Evolutionary conservation across 2,888 invertebrate species (phyloP), one percentile per base, ranked within the genome.

Genomic region (Anaspis maculata): DNA sequence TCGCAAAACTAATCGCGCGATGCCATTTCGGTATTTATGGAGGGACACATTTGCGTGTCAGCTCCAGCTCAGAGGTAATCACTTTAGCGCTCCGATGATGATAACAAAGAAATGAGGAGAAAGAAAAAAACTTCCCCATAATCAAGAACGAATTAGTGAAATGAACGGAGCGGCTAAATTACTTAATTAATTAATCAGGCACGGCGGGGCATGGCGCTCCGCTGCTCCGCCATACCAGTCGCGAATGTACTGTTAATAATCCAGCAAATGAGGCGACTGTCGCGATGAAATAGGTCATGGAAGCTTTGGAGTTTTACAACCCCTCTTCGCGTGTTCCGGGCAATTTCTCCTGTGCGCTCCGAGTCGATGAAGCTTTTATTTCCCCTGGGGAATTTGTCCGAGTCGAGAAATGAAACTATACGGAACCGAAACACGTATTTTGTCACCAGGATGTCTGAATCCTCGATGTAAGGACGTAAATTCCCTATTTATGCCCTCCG

Each of bases 311-410:
- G 49, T 57, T 55, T 56, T 56, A 57, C 56, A 53, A 54, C 49
- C 48, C 45, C 48, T 46, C 42, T 37, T 50, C 55, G 57, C 46
- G 48, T 59, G 59, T 61, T 61, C 59, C 61, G 57, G 61, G 57
- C 59, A 62, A 62, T 64, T 62, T 62, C 61, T 55, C 52, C 46
- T 39, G 48, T 48, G 44, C 52, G 53, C 51, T 48, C 46, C 57
- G 54, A 56, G 52, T 56, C 61, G 62, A 61, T 59, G 61, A 61
- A 61, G 63, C 62, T 62, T 63, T 62, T 63, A 63, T 62, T 61
- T 61, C 57, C 62, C 52, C 59, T 31, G 42, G 61, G 61, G 64
- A 61, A 57, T 60, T 59, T 57, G 56, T 55, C 54, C 54, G 44
- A 50, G 50, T 52, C 48, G 51, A 44, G 52, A 53, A 58, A 57